phyloP scores from a whole-genome alignment of 2,888 invertebrate species.

The Hybos culiciformis region DNA sequence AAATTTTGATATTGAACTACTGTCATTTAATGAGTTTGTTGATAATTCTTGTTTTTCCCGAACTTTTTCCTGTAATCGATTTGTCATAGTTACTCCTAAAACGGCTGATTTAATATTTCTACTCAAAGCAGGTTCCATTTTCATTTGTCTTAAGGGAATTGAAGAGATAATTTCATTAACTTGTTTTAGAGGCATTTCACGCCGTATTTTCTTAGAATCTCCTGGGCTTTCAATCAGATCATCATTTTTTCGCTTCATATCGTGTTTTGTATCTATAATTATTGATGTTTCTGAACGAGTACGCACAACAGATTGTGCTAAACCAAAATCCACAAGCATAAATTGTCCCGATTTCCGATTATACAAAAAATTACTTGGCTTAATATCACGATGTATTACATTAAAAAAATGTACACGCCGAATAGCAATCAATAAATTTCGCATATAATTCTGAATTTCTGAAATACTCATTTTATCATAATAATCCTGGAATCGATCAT shows the following conservation, averaged over 20 bases:
- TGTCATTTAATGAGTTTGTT: not conserved
- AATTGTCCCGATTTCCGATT: constrained; percentile 57
- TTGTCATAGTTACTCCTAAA: constrained; percentile 16
- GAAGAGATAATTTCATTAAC: constrained; percentile 12
- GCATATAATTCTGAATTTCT: constrained; percentile 67
- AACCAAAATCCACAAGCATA: constrained; percentile 77
- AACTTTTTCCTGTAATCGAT: constrained; percentile 19
- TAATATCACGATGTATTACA: constrained; percentile 80
- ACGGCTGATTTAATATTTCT: constrained; percentile 19
- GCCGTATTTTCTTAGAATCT: constrained; percentile 8
- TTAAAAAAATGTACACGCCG: constrained; percentile 67
- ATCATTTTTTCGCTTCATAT: not conserved
- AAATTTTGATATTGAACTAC: constrained; percentile 18
- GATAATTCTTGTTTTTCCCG: constrained; percentile 9
- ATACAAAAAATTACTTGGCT: constrained; percentile 84
- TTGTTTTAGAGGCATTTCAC: constrained; percentile 33
- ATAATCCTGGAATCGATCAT: constrained; percentile 67
- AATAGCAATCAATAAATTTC: constrained; percentile 63
- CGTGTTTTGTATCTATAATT: no score
- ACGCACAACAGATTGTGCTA: constrained; percentile 50
- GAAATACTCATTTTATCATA: constrained; percentile 50
- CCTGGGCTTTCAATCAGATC: not conserved
- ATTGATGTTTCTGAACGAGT: constrained; percentile 22
- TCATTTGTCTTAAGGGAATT: constrained; percentile 6
- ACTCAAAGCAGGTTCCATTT: constrained; percentile 13